Evolutionary conservation across 2,797 vertebrate genomes (phyloP).

Genomic region (Brachymystax lenok): DNA sequence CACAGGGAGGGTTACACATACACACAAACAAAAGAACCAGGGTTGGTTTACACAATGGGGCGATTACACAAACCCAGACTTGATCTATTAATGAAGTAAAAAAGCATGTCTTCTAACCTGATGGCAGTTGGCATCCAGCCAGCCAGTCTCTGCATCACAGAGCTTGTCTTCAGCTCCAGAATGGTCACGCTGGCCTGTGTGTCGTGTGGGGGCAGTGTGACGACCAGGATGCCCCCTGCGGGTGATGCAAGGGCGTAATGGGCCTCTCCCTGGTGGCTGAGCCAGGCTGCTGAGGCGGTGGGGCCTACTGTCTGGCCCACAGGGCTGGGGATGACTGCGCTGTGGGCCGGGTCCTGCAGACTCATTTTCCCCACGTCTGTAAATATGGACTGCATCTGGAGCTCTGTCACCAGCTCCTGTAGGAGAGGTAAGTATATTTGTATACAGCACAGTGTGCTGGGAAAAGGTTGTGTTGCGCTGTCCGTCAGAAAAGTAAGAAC

Average conservation of each 20-base stretch:
- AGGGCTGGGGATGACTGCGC: slow-evolving; percentile 76
- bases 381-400: slow-evolving; percentile 92
- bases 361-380: slow-evolving; percentile 87
- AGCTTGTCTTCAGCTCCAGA: slow-evolving; percentile 90
- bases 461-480: background rate
- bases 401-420: slow-evolving; percentile 88
- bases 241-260: slow-evolving; percentile 86
- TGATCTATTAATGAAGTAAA: background rate
- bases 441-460: background rate
- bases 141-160: slow-evolving; percentile 85
- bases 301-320: slow-evolving; percentile 73
- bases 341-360: slow-evolving; percentile 82
- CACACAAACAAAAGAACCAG: background rate
- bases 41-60: background rate
- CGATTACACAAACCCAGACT: background rate
- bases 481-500: background rate
- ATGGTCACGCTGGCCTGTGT: slow-evolving; percentile 68
- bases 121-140: slow-evolving; percentile 95
- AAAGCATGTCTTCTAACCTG: slow-evolving; percentile 69
- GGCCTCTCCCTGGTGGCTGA: slow-evolving; percentile 85
- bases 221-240: slow-evolving; percentile 83
- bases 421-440: background rate
- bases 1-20: background rate
- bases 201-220: slow-evolving; percentile 83
- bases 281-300: slow-evolving; percentile 78